phyloP scores from a whole-genome alignment of 2,113 vertebrate genomes.

The Ailuropoda melanoleuca region DNA sequence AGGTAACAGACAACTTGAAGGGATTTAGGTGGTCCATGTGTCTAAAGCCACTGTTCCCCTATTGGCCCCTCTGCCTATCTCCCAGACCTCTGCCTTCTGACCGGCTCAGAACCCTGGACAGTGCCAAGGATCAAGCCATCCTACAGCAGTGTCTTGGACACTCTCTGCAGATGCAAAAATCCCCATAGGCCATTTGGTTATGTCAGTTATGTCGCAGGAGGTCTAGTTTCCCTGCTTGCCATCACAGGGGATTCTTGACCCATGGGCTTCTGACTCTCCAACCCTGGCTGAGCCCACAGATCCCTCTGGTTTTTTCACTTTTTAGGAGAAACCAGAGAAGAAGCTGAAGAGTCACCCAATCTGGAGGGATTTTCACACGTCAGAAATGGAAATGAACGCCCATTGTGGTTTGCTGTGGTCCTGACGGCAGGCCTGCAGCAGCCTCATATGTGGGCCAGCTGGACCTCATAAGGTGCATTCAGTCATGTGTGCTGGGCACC shows the following conservation, averaged over 20 bases:
- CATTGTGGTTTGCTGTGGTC: not conserved
- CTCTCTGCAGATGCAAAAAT: not conserved
- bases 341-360: not conserved
- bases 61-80: rapidly evolving
- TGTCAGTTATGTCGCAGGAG: not conserved
- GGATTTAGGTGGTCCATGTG: rapidly evolving
- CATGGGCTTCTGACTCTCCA: not conserved
- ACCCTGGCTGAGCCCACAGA: not conserved
- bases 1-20: not conserved
- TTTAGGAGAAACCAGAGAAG: slow-evolving; percentile 6
- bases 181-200: not conserved
- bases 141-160: not conserved
- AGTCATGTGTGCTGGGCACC: not conserved
- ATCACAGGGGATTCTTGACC: not conserved
- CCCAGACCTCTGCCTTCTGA: not conserved
- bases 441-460: rapidly evolving
- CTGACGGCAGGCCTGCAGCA: too few species aligned
- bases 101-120: not conserved
- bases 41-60: rapidly evolving
- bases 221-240: not conserved
- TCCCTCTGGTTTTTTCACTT: rapidly evolving
- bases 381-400: not conserved
- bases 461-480: not conserved
- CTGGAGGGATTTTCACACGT: not conserved
- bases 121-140: too few species aligned